Conservation (phyloP, 2,113 vertebrate genomes). For the Periophthalmus modestus region DNA sequence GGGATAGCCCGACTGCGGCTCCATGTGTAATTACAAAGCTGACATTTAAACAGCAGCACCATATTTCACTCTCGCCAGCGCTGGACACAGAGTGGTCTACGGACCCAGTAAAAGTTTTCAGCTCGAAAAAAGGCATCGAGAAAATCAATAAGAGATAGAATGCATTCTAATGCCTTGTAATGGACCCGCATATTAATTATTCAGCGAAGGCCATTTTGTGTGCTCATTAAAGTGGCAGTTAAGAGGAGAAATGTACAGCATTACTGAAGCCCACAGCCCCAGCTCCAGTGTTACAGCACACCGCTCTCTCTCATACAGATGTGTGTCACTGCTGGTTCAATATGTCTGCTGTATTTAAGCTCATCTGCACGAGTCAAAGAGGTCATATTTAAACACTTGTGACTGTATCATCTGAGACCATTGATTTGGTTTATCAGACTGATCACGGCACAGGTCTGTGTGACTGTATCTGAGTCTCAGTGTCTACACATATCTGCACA, state of each 20-base stretch:
- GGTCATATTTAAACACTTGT: not conserved
- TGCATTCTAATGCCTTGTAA: slow-evolving; percentile 83
- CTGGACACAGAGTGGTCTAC: slow-evolving; percentile 62
- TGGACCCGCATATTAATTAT: slow-evolving; percentile 83
- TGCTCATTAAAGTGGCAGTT: slow-evolving; percentile 81
- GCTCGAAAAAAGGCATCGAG: slow-evolving; percentile 36
- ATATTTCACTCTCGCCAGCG: slow-evolving; percentile 70
- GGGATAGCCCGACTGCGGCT: slow-evolving; percentile 62
- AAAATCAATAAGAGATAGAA: slow-evolving; percentile 80
- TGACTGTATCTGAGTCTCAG: not conserved
- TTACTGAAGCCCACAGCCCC: slow-evolving; percentile 65
- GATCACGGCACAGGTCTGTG: not conserved
- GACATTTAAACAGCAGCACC: slow-evolving; percentile 79
- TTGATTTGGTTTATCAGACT: not conserved
- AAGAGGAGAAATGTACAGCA: slow-evolving; percentile 73
- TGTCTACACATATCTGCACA: not conserved
- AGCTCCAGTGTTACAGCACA: slow-evolving; percentile 63
- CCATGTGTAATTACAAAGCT: slow-evolving; percentile 78
- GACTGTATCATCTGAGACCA: not conserved
- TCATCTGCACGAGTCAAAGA: too few relatives aligned
- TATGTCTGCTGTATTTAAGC: slow-evolving; percentile 22
- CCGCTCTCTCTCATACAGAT: slow-evolving; percentile 24
- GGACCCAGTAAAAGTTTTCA: slow-evolving; percentile 72
- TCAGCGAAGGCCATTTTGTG: slow-evolving; percentile 81
- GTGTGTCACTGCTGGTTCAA: slow-evolving; percentile 20